phyloP scores from a whole-genome alignment of 2,113 vertebrate genomes.

The Dryoscopus gambensis region DNA sequence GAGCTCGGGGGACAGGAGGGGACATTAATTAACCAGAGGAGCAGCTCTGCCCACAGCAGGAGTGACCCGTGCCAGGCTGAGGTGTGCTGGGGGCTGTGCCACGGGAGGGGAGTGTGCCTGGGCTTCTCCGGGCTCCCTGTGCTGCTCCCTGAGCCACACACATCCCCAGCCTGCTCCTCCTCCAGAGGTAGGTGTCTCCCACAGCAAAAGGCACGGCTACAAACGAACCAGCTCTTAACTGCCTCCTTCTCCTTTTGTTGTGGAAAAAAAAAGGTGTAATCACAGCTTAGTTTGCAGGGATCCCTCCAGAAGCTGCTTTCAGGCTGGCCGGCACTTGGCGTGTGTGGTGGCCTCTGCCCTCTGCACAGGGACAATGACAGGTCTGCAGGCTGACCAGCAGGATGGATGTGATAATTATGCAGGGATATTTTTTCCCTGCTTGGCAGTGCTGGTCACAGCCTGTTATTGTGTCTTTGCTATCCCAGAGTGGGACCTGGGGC shows the following conservation, averaged over 20 bases:
- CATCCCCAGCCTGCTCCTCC: background rate
- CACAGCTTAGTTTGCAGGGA: slow-evolving; percentile 48
- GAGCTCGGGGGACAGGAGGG: background rate
- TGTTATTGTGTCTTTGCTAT: background rate
- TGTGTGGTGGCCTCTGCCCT: background rate
- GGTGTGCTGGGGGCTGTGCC: background rate
- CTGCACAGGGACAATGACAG: slow-evolving; percentile 64
- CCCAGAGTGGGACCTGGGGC: background rate
- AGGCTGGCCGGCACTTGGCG: slow-evolving; percentile 6
- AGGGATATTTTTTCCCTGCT: slow-evolving; percentile 63
- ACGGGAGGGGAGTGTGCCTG: rapidly evolving
- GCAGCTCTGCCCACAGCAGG: background rate
- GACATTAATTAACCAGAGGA: background rate
- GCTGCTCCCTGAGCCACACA: background rate
- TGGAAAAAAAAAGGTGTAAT: background rate
- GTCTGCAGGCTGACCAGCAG: slow-evolving; percentile 52
- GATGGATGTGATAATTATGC: slow-evolving; percentile 64
- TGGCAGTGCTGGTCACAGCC: background rate
- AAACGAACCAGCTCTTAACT: slow-evolving; percentile 21
- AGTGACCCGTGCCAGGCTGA: rapidly evolving
- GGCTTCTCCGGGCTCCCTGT: background rate
- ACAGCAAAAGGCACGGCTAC: background rate
- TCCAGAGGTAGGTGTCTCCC: background rate
- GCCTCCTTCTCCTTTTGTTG: slow-evolving; percentile 42
- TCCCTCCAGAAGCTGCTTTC: slow-evolving; percentile 41